Evolutionary conservation across 2,113 vertebrate genomes (phyloP).

Genomic region (Phrynocephalus versicolor): DNA sequence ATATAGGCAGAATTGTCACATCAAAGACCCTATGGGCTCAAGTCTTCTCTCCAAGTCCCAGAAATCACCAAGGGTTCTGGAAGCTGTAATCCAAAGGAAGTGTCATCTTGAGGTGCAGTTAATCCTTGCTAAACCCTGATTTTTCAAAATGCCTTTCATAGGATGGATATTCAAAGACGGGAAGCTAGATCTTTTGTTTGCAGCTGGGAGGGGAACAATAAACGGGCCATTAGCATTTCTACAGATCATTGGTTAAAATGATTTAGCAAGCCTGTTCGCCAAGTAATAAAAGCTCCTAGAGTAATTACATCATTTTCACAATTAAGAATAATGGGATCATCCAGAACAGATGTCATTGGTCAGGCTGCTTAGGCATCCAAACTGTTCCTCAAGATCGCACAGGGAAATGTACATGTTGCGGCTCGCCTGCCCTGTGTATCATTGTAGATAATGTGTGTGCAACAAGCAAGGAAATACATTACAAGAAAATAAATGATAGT

Average conservation of each 20-base stretch:
- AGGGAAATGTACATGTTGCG: constrained; percentile 20
- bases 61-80: neutral
- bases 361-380: constrained; percentile 32
- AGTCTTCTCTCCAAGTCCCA: neutral
- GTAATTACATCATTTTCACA: constrained; percentile 68
- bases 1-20: neutral
- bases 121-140: neutral
- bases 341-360: constrained; percentile 19
- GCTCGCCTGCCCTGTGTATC: neutral
- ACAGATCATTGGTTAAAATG: constrained; percentile 61
- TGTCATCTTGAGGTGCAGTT: neutral
- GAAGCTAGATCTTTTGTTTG: constrained; percentile 58
- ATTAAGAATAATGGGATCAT: constrained; percentile 61
- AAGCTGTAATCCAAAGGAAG: neutral
- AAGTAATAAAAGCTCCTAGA: constrained; percentile 56
- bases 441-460: neutral
- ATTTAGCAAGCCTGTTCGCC: constrained; percentile 53
- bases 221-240: constrained; percentile 62
- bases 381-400: constrained; percentile 14
- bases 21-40: neutral
- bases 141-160: constrained; percentile 18
- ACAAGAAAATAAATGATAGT: neutral
- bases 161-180: constrained; percentile 60
- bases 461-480: neutral
- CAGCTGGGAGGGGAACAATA: constrained; percentile 56